These are phyloP conservation scores for Rhopalosiphum maidis DNA, from an alignment of 1,140 invertebrate species.

Conservation along the genomic window DNA sequence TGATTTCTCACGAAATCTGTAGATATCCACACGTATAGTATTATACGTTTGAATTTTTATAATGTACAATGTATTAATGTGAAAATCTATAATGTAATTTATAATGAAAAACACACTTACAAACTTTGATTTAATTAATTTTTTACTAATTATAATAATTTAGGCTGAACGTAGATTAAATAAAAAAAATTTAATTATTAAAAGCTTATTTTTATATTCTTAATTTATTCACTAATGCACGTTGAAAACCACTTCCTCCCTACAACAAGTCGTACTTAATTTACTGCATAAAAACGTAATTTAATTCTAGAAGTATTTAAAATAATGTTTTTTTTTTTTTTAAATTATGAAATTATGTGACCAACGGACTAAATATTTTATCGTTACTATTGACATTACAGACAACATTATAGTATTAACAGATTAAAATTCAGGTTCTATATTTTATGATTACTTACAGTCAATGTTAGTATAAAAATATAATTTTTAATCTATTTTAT, in stretches of 20 bases:
- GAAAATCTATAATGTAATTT: too few relatives aligned
- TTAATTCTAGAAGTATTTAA: neutral
- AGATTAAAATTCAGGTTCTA: neutral
- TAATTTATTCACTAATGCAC: too few relatives aligned
- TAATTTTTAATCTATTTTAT: too few relatives aligned
- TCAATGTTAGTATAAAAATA: too few relatives aligned
- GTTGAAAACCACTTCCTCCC: neutral
- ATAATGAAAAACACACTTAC: neutral
- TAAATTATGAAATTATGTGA: neutral
- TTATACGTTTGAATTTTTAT: neutral
- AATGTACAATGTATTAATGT: neutral
- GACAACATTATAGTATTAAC: too few relatives aligned
- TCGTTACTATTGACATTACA: neutral
- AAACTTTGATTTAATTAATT: neutral
- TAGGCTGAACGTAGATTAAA: neutral
- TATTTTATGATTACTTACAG: too few relatives aligned
- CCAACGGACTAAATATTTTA: neutral
- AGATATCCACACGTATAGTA: neutral
- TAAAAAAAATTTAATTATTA: neutral
- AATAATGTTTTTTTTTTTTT: neutral
- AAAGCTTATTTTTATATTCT: neutral
- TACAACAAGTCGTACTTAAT: neutral
- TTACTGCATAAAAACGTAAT: neutral
- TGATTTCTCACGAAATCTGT: too few relatives aligned
- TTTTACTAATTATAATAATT: neutral